Percentiles rank a stretch among this genome's conserved stretches.
Evolutionary conservation across 2,888 invertebrate species (phyloP).

Genomic region (Proisotoma minuta): DNA sequence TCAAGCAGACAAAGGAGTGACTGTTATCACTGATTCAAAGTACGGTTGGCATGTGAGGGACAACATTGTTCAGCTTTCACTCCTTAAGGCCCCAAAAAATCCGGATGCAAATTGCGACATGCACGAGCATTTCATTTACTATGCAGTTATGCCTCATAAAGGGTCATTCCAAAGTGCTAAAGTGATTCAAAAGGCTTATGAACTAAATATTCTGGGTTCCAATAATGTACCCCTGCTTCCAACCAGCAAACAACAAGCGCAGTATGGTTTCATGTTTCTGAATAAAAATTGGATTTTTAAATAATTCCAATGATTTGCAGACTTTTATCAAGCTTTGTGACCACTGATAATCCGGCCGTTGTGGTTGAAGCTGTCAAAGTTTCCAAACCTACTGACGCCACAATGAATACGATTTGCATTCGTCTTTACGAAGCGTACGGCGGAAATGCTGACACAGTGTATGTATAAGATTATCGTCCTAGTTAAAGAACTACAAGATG

Average conservation of each 20-base stretch:
- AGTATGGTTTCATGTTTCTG: not conserved
- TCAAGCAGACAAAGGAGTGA: slow-evolving; percentile 53
- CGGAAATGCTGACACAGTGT: slow-evolving; percentile 35
- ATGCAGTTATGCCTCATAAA: slow-evolving; percentile 53
- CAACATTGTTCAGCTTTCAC: slow-evolving; percentile 52
- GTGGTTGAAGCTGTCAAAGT: slow-evolving; percentile 42
- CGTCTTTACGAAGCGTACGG: slow-evolving; percentile 41
- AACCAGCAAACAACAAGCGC: not conserved
- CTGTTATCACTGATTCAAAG: slow-evolving; percentile 52
- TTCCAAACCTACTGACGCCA: slow-evolving; percentile 15
- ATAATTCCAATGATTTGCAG: slow-evolving; percentile 12
- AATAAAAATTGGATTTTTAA: not conserved
- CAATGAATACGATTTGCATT: slow-evolving; percentile 23
- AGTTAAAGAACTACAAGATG: not conserved
- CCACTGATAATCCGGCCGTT: slow-evolving; percentile 22
- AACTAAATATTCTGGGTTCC: slow-evolving; percentile 50
- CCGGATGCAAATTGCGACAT: slow-evolving; percentile 55
- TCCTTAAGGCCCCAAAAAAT: slow-evolving; percentile 53
- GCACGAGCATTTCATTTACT: slow-evolving; percentile 53
- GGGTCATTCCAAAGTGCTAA: slow-evolving; percentile 50
- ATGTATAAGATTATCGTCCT: slow-evolving; percentile 8
- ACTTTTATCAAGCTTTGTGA: slow-evolving; percentile 29
- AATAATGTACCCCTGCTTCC: slow-evolving; percentile 34
- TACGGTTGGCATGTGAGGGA: slow-evolving; percentile 47
- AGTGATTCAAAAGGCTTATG: slow-evolving; percentile 52